Base-by-base conservation (phyloP, 2,113 vertebrate species). In the Zosterops borbonicus region DNA sequence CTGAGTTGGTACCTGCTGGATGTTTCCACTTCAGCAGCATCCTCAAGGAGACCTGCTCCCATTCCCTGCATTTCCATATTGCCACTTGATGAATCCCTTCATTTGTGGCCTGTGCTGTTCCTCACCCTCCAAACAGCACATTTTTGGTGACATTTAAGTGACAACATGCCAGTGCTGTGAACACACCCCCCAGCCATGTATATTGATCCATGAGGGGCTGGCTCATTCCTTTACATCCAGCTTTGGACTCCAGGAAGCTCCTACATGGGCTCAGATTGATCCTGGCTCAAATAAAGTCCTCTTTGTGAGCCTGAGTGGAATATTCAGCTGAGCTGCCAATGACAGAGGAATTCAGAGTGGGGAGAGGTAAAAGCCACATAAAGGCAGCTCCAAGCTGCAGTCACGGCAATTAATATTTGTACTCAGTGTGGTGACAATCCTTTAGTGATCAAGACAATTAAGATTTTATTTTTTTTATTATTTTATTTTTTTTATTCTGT, bases 261-360 rank as follows among this genome's bases (percentile, higher is more conserved):
- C 89, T 29, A 2, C 5, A 0, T 49, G 58, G 64, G 55, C 84
- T 73, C 55, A 28, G 53, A 46, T 31, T 55, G 42, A 73, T 70
- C 5, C 1, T 35, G 50, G 60, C 79, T 92, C 60, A 71, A 3
- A 95, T 75, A 95, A 90, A 58, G 50, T 91, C 20, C 59, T 50
- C 92, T 95, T 95, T 93, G 92, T 97, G 86, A 92, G 75, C 63
- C 44, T 5, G 39, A 71, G 84, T 24, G 75, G 87, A 92, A 87
- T 84, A 93, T 91, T 94, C 89, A 75, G 37, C 87, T 60, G 56
- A 59, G 52, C 87, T 69, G 84, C 94, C 94, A 53, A 25, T 49
- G 78, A 10, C 70, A 58, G 89, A 86, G 88, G 92, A 88, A 92
- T 95, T 94, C 1, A 17, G 82, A 78, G 44, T 2, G 74, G 90